Base-by-base conservation (phyloP, 1,140 invertebrate genomes). In the Hormaphis cornu region DNA sequence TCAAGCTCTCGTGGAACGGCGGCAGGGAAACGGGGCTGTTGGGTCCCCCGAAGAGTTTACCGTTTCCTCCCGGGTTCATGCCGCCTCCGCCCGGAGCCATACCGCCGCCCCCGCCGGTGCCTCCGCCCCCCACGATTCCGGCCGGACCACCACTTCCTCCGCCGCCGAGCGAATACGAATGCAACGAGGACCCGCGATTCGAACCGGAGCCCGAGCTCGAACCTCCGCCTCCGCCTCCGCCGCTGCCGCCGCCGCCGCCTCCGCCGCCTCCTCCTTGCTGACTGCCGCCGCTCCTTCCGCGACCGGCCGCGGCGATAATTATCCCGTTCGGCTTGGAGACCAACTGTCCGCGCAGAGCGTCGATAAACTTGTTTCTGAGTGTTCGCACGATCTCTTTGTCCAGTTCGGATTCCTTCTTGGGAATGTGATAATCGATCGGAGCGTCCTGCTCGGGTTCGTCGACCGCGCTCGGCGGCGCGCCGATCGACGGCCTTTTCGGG, bases 391-490 rank as follows among this genome's bases (percentile, higher is more conserved):
- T 78, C 33, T 78, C 77, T 12, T 76, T 71, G 79, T 81, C 72
- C 79, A 59, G 77, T 72, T 18, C 76, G 78, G 72, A 87, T 84
- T 22, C 86, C 83, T 71, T 84, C 77, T 89, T 91, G 18, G 89
- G 89, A 69, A 93, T 88, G 73, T 88, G 89, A 77, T 93, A 93
- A 75, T 93, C 89, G 59, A 93, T 91, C 0, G 90, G 90, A 72
- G 90, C 89, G 52, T 91, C 89, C 79, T 92, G 86, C 73, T 82
- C 81, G 0, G 82, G 83, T 71, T 82, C 80, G 58, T 77, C 78
- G 5, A 75, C 76, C 12, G 78, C 76, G 30, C 79, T 72, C 61
- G 52, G 54, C n/a, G 37, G 78, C 3, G 18, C 10, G 12, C n/a
- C 9, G n/a, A 18, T 16, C 73, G 8, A 80, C 78, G 40, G 46